Evolutionary conservation across 2,797 vertebrate genomes (phyloP), one percentile per base, ranked within the genome.

Genomic region (Helarctos malayanus): DNA sequence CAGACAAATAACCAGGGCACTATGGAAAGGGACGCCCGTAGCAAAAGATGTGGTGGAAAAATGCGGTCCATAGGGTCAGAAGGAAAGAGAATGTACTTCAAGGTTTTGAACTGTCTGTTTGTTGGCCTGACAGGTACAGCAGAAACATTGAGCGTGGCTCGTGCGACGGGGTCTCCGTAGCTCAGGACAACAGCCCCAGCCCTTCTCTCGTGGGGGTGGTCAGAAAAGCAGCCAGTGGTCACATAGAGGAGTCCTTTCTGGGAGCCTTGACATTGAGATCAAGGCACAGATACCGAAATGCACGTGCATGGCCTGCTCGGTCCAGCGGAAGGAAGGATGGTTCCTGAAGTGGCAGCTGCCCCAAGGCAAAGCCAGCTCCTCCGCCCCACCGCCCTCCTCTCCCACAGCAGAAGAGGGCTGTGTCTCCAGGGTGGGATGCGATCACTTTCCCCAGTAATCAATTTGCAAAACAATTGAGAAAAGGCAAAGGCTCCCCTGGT

Each of bases 391-490:
- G 2, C 63, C 0, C 45, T 23, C 19, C 12, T 15, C 13, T 71
- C 47, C 18, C 23, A 2, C 68, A 76, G 4, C 7, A 15, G 45
- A 35, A 35, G 61, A 19, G 47, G 45, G 25, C 19, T 21, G 68
- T 3, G 14, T 61, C 65, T 68, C 83, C 56, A 63, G 63, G 12
- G 59, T 2, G 18, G 6, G 7, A 23, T 18, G 71, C 2, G 82
- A 87, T 92, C 85, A 61, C 73, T 76, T 86, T 23, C 61, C 13
- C 25, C 47, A 90, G 82, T 91, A 92, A 96, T 97, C 94, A 78
- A 86, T 97, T 96, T 96, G 75, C 96, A 93, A 95, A 96, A 98
- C 95, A 97, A 80, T n/a, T 96, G 94, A 80, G 91, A 76, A 89
- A 59, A 91, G 86, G 57, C 69, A 83, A 86, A 95, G 29, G 1